Conservation (phyloP, 1,140 invertebrate species). For the Papilio xuthus region DNA sequence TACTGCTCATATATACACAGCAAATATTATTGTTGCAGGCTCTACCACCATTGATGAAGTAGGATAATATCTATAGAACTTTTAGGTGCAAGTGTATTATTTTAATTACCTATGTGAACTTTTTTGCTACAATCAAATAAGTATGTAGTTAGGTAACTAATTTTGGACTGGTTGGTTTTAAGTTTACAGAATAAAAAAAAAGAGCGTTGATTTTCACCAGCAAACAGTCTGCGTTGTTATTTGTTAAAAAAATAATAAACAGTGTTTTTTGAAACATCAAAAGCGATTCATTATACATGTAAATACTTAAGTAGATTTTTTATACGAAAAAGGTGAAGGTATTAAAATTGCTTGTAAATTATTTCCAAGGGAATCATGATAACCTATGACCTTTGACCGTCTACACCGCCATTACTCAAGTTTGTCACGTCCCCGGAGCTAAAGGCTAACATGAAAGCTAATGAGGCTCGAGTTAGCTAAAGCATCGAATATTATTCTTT, state of each 20-base stretch:
- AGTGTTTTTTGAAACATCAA: background rate
- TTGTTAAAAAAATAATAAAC: background rate
- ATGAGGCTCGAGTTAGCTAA: constrained; percentile 29
- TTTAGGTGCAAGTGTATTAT: background rate
- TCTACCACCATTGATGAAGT: too few relatives aligned
- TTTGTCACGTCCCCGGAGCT: constrained; percentile 33
- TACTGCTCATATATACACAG: too few relatives aligned
- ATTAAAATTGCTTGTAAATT: constrained; percentile 34
- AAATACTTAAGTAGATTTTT: constrained; percentile 10
- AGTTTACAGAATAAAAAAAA: too few relatives aligned
- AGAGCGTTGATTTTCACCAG: too few relatives aligned
- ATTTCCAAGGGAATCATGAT: constrained; percentile 28
- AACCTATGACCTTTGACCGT: constrained; percentile 26
- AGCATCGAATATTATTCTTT: constrained; percentile 23
- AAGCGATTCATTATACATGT: constrained; percentile 1
- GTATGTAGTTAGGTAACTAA: too few relatives aligned
- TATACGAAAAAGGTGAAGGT: constrained; percentile 17
- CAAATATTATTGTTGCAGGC: too few relatives aligned
- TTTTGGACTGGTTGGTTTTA: too few relatives aligned
- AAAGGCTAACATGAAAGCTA: constrained; percentile 39
- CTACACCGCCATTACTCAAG: constrained; percentile 31
- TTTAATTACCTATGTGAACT: too few relatives aligned
- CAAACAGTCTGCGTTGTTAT: too few relatives aligned
- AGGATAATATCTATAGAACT: too few relatives aligned
- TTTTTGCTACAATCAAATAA: too few relatives aligned